These are phyloP conservation scores for Cyprinus carpio DNA, from an alignment of 2,113 vertebrate species.

Conservation along the genomic window DNA sequence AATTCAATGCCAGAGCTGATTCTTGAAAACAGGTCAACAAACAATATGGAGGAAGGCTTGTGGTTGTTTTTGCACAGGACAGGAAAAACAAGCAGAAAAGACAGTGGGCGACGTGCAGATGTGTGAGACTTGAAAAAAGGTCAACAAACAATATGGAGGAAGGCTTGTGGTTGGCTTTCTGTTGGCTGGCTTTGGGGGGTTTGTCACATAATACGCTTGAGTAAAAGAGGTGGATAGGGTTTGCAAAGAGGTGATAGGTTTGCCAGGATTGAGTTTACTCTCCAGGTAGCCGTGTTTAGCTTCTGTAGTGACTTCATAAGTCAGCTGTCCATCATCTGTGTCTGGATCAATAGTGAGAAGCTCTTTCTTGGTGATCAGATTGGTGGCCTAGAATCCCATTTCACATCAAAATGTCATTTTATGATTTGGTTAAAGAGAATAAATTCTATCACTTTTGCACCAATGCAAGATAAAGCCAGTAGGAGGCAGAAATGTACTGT, in stretches of 20 bases:
- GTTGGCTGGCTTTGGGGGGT: neutral
- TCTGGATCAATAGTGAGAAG: constrained; percentile 89
- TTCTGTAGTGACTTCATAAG: constrained; percentile 82
- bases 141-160: neutral
- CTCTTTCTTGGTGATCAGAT: constrained; percentile 94
- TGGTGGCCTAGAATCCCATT: constrained; percentile 81
- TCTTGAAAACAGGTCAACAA: neutral
- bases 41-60: neutral
- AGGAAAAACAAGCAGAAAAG: neutral
- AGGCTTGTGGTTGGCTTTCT: neutral
- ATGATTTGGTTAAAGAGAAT: neutral
- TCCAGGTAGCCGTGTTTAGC: constrained; percentile 88
- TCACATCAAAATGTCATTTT: neutral
- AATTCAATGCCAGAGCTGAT: neutral
- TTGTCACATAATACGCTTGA: constrained; percentile 82
- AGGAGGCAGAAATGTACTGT: constrained; percentile 48
- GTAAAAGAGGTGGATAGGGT: constrained; percentile 85
- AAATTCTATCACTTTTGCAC: no score
- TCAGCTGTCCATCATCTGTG: constrained; percentile 86
- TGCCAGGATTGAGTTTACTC: constrained; percentile 84
- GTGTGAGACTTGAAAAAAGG: neutral
- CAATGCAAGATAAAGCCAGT: constrained; percentile 11
- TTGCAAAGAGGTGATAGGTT: constrained; percentile 59
- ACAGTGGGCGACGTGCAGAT: neutral
- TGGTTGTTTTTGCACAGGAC: neutral